phyloP scores from a whole-genome alignment of 2,797 vertebrate genomes.

The Microctenopoma stevenorrisi region DNA sequence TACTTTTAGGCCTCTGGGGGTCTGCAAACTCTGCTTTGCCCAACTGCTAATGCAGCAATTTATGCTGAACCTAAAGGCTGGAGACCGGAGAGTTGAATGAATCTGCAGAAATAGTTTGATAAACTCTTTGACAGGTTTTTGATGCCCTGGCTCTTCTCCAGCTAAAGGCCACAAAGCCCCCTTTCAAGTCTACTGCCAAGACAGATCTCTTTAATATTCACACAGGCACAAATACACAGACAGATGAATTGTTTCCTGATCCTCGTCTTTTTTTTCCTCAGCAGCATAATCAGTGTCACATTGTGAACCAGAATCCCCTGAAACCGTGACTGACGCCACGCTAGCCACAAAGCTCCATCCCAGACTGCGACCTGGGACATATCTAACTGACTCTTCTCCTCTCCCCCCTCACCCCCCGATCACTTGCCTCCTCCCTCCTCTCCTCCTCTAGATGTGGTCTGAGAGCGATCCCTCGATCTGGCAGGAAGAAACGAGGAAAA shows the following conservation, averaged over 20 bases:
- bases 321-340: constrained; percentile 44
- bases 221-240: constrained; percentile 4
- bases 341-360: constrained; percentile 36
- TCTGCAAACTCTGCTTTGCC: too few relatives aligned
- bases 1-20: too few relatives aligned
- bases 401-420: not conserved
- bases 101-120: not conserved
- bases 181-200: not conserved
- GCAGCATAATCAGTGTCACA: constrained; percentile 47
- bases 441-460: constrained; percentile 54
- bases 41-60: too few relatives aligned
- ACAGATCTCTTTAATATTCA: not conserved
- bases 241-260: constrained; percentile 37
- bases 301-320: constrained; percentile 29
- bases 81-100: too few relatives aligned
- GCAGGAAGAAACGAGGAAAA: constrained; percentile 40
- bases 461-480: constrained; percentile 25
- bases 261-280: not conserved
- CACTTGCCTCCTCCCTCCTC: constrained; percentile 3
- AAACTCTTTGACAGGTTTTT: too few relatives aligned
- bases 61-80: too few relatives aligned
- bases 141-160: not conserved
- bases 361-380: constrained; percentile 40
- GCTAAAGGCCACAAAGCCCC: not conserved
- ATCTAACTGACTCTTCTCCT: not conserved